Evolutionary conservation across 2,888 invertebrate species (phyloP).

Genomic region (Diabrotica balteata): DNA sequence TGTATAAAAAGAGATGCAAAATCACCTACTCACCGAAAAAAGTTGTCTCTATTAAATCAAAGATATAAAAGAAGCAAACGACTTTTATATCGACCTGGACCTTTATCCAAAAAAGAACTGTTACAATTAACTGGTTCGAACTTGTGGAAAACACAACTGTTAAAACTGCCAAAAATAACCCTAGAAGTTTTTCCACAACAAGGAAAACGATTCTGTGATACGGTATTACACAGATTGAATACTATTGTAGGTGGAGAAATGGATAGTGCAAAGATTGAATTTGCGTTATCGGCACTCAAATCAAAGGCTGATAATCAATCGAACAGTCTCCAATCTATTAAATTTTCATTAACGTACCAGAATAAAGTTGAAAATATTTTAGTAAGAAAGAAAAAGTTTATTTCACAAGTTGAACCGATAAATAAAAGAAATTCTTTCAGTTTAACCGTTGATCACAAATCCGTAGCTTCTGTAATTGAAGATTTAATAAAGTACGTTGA

Average conservation of each 20-base stretch:
- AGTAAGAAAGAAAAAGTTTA: conserved; percentile 50
- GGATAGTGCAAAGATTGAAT: conserved; percentile 64
- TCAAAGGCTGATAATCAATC: conserved; percentile 3
- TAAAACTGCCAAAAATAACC: conserved; percentile 63
- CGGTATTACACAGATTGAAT: conserved; percentile 60
- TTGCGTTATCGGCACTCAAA: conserved; percentile 64
- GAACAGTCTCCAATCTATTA: conserved; percentile 53
- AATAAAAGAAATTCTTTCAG: neutral
- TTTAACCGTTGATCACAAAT: conserved; percentile 14
- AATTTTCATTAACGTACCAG: conserved; percentile 67
- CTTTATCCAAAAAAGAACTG: conserved; percentile 62
- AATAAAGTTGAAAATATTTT: conserved; percentile 66
- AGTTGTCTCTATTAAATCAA: conserved; percentile 56
- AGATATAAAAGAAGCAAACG: conserved; percentile 49
- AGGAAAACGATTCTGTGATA: conserved; percentile 61
- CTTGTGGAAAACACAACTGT: conserved; percentile 60
- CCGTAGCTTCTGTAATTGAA: conserved; percentile 56
- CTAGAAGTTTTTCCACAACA: conserved; percentile 63
- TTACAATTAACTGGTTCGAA: conserved; percentile 61
- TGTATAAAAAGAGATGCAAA: conserved; percentile 56
- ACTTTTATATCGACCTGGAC: conserved; percentile 66
- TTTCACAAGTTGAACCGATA: conserved; percentile 27
- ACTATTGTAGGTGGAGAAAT: conserved; percentile 59
- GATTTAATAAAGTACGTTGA: conserved; percentile 69
- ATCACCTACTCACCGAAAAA: conserved; percentile 39